These are phyloP conservation scores for Sabatieria punctata DNA, from an alignment of 2,888 invertebrate species.

Conservation along the genomic window DNA sequence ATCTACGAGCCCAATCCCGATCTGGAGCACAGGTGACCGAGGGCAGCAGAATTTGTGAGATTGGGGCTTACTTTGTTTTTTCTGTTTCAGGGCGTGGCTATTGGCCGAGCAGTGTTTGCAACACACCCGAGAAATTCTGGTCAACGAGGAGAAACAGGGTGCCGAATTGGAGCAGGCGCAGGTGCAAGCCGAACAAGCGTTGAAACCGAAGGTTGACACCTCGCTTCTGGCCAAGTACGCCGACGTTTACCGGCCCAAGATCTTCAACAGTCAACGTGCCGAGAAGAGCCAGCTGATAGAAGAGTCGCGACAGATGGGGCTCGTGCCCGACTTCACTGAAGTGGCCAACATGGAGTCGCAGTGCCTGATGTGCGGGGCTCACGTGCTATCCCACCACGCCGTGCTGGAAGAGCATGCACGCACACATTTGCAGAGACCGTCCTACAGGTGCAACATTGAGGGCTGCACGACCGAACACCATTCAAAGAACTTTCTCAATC, in stretches of 20 bases:
- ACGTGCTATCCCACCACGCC: constrained; percentile 6
- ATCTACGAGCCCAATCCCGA: constrained; percentile 12
- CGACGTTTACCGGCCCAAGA: constrained; percentile 10
- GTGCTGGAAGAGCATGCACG: constrained; percentile 13
- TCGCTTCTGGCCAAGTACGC: constrained; percentile 5
- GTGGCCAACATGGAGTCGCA: constrained; percentile 9
- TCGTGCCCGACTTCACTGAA: constrained; percentile 12
- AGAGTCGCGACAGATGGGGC: constrained; percentile 11
- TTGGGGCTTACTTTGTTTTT: not conserved
- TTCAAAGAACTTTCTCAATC: constrained; percentile 9
- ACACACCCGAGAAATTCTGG: constrained; percentile 12
- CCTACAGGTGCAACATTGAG: constrained; percentile 8
- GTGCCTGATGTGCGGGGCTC: constrained; percentile 9
- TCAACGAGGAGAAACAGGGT: constrained; percentile 1
- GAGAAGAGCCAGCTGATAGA: constrained; percentile 13
- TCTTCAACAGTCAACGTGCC: constrained; percentile 12
- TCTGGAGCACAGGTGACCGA: constrained; percentile 8
- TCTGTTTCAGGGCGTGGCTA: constrained; percentile 10
- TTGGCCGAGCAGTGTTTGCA: constrained; percentile 14
- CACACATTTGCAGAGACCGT: constrained; percentile 8
- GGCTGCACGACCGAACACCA: constrained; percentile 10
- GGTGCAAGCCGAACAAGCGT: not conserved
- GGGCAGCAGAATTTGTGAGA: not conserved
- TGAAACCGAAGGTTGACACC: not conserved
- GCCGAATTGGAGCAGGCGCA: not conserved